A percentile compares a stretch with the other conserved stretches of the same genome.
Conservation (phyloP, 1,140 invertebrate genomes). For the Drosophila bocki region DNA sequence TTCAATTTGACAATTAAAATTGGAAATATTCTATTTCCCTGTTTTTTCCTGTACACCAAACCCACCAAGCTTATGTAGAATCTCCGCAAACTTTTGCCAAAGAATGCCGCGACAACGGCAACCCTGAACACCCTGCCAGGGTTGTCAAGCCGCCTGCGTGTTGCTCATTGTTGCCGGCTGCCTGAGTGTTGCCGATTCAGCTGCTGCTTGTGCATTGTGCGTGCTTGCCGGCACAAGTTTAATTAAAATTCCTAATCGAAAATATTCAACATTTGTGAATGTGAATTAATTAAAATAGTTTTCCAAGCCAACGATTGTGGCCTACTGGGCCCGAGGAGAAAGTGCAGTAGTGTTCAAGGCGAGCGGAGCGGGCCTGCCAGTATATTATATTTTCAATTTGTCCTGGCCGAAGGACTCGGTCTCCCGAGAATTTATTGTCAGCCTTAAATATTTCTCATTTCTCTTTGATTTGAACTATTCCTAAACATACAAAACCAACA, state of each 20-base stretch:
- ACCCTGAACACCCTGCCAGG: slow-evolving; percentile 32
- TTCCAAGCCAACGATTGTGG: slow-evolving; percentile 53
- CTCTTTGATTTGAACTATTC: not conserved
- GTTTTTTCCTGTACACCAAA: not conserved
- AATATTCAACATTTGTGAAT: slow-evolving; percentile 81
- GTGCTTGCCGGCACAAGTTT: slow-evolving; percentile 75
- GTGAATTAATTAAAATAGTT: slow-evolving; percentile 85
- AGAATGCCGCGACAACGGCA: slow-evolving; percentile 63
- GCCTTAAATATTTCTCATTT: not conserved
- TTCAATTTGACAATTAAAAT: not conserved
- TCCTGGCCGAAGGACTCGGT: not conserved
- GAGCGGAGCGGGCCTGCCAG: not conserved
- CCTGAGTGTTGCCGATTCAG: slow-evolving; percentile 22
- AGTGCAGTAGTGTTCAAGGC: slow-evolving; percentile 7
- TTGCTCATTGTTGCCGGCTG: slow-evolving; percentile 38
- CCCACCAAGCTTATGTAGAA: slow-evolving; percentile 47
- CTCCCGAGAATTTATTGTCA: not conserved
- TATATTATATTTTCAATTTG: slow-evolving; percentile 9
- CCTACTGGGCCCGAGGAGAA: slow-evolving; percentile 13
- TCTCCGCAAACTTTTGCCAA: slow-evolving; percentile 67
- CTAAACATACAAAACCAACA: slow-evolving; percentile 2
- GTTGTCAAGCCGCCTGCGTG: slow-evolving; percentile 57
- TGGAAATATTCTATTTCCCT: not conserved
- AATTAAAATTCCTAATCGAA: slow-evolving; percentile 85
- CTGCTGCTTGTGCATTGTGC: slow-evolving; percentile 40